Conservation (phyloP, 2,113 vertebrate genomes). For the Cepphus grylle region DNA sequence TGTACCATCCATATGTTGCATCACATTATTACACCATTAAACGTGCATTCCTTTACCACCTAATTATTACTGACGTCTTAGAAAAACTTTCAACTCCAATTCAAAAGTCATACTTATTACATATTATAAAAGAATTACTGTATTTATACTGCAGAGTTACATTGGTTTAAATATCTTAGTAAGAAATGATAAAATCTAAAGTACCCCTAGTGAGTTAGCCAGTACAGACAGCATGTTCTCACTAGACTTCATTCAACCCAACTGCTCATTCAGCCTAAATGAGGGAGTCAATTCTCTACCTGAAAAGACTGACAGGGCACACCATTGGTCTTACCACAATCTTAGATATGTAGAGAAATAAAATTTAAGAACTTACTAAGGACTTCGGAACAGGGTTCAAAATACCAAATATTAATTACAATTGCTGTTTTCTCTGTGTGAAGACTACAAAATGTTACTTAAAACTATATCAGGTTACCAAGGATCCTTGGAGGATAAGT, state of each 20-base stretch:
- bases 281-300: neutral
- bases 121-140: neutral
- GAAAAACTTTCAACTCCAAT: neutral
- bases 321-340: neutral
- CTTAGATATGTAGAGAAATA: neutral
- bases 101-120: neutral
- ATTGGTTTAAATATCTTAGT: neutral
- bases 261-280: neutral
- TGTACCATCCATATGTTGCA: neutral
- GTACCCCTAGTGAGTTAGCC: neutral
- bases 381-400: neutral
- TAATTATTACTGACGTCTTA: neutral
- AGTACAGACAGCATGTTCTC: neutral
- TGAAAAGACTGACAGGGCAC: neutral
- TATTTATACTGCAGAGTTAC: neutral
- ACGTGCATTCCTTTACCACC: neutral
- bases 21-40: neutral
- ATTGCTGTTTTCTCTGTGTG: neutral
- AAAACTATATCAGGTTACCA: neutral
- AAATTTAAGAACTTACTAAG: neutral
- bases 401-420: neutral
- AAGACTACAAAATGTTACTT: neutral
- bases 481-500: neutral
- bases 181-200: neutral
- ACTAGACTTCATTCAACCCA: neutral